These are phyloP conservation scores for Neotoxoptera formosana DNA, from an alignment of 1,140 invertebrate species.

Conservation along the genomic window DNA sequence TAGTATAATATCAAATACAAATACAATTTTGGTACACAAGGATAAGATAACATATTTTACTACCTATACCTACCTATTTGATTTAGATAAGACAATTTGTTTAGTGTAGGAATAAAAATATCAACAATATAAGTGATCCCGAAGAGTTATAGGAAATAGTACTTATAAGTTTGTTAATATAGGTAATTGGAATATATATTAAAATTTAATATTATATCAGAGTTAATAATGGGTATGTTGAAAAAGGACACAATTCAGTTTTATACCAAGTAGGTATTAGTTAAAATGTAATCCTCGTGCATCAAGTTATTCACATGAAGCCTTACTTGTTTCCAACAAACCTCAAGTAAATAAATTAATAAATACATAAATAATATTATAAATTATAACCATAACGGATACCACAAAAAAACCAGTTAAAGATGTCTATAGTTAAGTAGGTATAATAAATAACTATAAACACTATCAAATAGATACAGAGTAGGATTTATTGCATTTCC, in stretches of 20 bases:
- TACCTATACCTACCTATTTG: neutral
- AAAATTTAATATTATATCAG: no score
- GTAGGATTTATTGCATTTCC: neutral
- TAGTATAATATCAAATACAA: neutral
- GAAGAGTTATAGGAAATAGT: neutral
- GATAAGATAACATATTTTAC: neutral
- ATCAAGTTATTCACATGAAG: neutral
- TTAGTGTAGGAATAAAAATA: neutral
- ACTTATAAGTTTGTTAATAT: neutral
- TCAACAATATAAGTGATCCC: neutral
- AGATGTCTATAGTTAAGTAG: neutral
- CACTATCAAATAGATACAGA: neutral
- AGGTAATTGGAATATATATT: neutral
- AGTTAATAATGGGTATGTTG: neutral
- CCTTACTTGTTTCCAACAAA: neutral
- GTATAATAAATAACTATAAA: neutral
- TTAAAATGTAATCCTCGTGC: neutral
- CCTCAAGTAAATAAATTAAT: neutral
- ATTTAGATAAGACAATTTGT: neutral
- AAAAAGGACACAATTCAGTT: neutral
- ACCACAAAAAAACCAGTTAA: neutral
- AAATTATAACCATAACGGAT: neutral
- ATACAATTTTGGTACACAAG: neutral
- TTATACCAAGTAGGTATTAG: neutral
- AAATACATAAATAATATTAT: neutral